Evolutionary conservation across 2,797 vertebrate genomes (phyloP), one percentile per base, ranked within the genome.

Genomic region (Heliangelus exortis): DNA sequence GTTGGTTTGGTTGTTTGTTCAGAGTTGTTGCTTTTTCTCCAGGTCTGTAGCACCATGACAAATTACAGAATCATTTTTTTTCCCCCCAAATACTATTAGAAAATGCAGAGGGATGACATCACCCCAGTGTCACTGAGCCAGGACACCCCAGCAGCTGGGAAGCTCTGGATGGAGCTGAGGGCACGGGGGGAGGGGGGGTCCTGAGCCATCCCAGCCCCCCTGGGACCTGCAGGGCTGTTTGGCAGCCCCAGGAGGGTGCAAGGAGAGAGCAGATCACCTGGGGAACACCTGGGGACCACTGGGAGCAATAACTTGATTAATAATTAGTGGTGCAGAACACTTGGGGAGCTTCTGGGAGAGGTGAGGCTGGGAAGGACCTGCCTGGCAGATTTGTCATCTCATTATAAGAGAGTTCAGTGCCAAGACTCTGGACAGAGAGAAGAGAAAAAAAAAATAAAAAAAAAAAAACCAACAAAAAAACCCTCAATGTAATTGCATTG

Each of bases 331-430:
- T 98, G 97, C 97, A 93, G 98, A 91, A 97, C 95, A 72, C 93
- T 95, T 93, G 89, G 94, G 97, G 97, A 98, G 97, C 69, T 97
- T 97, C 96, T 96, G 86, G 93, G 95, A 71, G 94, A 98, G 97
- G 97, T 80, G 92, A 97, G 96, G 97, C 97, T 47, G 67, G 97
- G 91, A 96, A 96, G 96, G 66, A 95, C 77, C 96, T 96, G 91
- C 96, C 97, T 98, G 98, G 98, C 98, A 98, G 93, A 96, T 97
- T 93, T 98, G 98, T 98, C 98, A 98, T 97, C 97, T 98, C 97
- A 98, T 98, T 98, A 98, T 96, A 97, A 97, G 95, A 94, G 93
- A 66, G 47, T 89, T 93, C 84, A 12, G 6, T 92, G 94, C 87
- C 91, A 87, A 48, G 75, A 34, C 43, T 86, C 61, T 50, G 73